Percentiles rank a stretch among this genome's conserved stretches.
phyloP scores from a whole-genome alignment of 2,797 vertebrate genomes.

The Anomalospiza imberbis region DNA sequence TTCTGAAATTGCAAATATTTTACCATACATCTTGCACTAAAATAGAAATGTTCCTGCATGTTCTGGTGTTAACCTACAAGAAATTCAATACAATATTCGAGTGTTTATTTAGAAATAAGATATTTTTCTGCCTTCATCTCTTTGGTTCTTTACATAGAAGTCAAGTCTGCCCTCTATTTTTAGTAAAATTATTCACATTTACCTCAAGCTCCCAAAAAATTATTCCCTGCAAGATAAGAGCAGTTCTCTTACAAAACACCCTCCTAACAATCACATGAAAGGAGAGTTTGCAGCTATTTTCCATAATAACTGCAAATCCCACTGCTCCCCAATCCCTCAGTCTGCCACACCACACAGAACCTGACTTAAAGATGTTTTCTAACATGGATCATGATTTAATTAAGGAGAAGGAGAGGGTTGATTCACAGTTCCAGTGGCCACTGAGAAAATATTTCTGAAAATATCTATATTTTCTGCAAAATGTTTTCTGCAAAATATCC shows the following conservation, averaged over 20 bases:
- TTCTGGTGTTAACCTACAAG: neutral
- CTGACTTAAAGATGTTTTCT: neutral
- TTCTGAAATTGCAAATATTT: neutral
- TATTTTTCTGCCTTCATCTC: neutral
- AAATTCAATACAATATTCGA: neutral
- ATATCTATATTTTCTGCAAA: neutral
- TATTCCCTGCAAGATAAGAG: neutral
- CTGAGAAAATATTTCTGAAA: neutral
- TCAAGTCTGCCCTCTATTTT: neutral
- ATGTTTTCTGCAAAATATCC: neutral
- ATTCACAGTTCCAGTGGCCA: neutral
- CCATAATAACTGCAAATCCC: neutral
- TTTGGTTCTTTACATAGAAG: neutral
- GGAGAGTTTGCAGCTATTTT: slow-evolving; percentile 8
- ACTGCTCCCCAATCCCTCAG: neutral
- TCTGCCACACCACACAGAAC: neutral
- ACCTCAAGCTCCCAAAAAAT: neutral
- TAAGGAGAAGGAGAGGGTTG: neutral
- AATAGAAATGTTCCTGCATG: neutral
- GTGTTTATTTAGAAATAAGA: neutral
- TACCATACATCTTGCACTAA: neutral
- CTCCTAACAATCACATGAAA: neutral
- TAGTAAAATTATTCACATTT: neutral
- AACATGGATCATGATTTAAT: accelerated
- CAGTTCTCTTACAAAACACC: neutral